A percentile compares a stretch with the other conserved stretches of the same genome.
Evolutionary conservation across 2,797 vertebrate species (phyloP).

Genomic region (Pachyuromys duprasi): DNA sequence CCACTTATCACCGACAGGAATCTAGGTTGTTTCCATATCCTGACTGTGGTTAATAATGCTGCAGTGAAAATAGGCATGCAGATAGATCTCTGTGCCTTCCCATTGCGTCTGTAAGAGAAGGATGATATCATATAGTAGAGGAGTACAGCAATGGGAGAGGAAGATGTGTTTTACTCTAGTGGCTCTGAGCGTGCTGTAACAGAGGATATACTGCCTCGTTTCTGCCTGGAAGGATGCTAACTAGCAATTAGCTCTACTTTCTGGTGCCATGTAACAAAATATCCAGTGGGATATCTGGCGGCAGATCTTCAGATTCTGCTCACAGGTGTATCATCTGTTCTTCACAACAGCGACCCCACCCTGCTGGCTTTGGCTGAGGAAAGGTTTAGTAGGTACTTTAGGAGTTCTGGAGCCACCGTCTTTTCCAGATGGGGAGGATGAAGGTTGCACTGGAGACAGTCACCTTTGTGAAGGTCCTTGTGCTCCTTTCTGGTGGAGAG

Average conservation of each 20-base stretch:
- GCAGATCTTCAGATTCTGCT: constrained; percentile 3
- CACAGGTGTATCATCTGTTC: background rate
- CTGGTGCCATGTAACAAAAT: background rate
- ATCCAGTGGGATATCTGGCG: background rate
- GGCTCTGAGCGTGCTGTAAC: background rate
- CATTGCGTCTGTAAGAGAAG: background rate
- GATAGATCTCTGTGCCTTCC: background rate
- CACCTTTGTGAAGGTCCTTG: background rate
- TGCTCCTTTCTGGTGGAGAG: background rate
- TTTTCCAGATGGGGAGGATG: background rate
- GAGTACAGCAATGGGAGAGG: background rate
- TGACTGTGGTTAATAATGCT: background rate
- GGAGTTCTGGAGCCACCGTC: background rate
- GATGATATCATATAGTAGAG: background rate
- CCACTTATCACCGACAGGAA: background rate
- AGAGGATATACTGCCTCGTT: background rate
- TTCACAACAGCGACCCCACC: background rate
- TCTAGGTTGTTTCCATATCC: background rate
- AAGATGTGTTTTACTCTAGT: background rate
- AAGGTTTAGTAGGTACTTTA: background rate
- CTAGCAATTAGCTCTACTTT: constrained; percentile 36
- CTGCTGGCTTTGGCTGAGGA: background rate
- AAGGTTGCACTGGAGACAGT: background rate
- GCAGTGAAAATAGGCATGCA: background rate
- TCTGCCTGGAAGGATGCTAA: constrained; percentile 3